Percentiles rank a stretch among this genome's conserved stretches.
Evolutionary conservation across 2,888 invertebrate species (phyloP).

Genomic region (Campopleginae sp.): DNA sequence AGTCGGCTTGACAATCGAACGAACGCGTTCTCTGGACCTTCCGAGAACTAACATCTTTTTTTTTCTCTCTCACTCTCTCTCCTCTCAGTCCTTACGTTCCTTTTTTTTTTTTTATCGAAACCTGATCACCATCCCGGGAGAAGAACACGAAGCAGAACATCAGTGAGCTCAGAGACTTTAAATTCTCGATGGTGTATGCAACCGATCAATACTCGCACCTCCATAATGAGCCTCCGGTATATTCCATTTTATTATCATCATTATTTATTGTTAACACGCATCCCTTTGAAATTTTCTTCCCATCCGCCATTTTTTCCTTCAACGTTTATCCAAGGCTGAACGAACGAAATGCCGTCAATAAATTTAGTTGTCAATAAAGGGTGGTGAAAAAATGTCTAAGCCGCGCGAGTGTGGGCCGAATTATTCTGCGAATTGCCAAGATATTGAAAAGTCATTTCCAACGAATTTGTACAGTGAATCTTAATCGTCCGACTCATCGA

Average conservation of each 20-base stretch:
- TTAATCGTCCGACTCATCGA: background rate
- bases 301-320: background rate
- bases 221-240: conserved; percentile 76
- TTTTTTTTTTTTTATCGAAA: conserved; percentile 43
- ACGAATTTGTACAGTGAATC: background rate
- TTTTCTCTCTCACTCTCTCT: background rate
- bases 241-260: conserved; percentile 78
- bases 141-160: conserved; percentile 32
- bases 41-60: conserved; percentile 46
- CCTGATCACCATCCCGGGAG: conserved; percentile 32
- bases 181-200: conserved; percentile 41
- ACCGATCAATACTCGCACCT: conserved; percentile 77
- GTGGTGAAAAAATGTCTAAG: background rate
- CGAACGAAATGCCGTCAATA: background rate
- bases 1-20: conserved; percentile 38
- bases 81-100: background rate
- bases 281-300: conserved; percentile 36
- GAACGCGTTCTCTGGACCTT: conserved; percentile 51
- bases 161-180: conserved; percentile 37
- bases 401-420: background rate
- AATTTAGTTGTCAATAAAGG: background rate
- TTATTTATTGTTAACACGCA: conserved; percentile 78
- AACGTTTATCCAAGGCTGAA: background rate
- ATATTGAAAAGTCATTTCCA: conserved; percentile 4
- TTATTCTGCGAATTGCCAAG: background rate